Evolutionary conservation across 2,113 vertebrate species (phyloP).

Genomic region (Cyanoramphus novaezelandiae): DNA sequence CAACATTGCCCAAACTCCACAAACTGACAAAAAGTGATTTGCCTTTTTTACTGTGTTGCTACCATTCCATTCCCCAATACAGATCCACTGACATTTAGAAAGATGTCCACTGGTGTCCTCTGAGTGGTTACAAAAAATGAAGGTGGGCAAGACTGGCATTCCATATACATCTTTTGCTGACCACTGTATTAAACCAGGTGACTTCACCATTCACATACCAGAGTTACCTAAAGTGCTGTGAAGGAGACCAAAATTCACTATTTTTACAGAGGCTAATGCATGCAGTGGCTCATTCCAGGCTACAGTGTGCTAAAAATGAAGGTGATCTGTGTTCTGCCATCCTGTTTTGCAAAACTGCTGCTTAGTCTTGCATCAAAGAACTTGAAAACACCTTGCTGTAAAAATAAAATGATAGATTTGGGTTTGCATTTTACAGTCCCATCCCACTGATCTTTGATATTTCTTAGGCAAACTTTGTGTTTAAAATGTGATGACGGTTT

Average conservation of each 20-base stretch:
- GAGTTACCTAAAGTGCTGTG: not conserved
- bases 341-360: conserved; percentile 8
- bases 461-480: conserved; percentile 17
- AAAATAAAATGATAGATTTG: conserved; percentile 24
- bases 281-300: not conserved
- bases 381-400: not conserved
- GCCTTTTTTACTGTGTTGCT: not conserved
- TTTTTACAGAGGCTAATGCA: not conserved
- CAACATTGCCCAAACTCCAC: not conserved
- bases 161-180: not conserved
- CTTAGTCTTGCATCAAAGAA: conserved; percentile 18
- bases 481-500: not conserved
- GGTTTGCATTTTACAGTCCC: conserved; percentile 13
- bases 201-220: accelerated
- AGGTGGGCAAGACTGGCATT: not conserved
- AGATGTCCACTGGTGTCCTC: not conserved
- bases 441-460: conserved; percentile 17
- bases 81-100: not conserved
- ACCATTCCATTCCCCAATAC: not conserved
- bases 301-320: not conserved
- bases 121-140: not conserved
- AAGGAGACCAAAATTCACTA: not conserved
- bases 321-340: not conserved
- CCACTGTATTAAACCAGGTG: not conserved
- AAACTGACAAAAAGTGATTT: not conserved